Evolutionary conservation across 2,888 invertebrate species (phyloP), one percentile per base, ranked within the genome.

Genomic region (Drosophila borborema): DNA sequence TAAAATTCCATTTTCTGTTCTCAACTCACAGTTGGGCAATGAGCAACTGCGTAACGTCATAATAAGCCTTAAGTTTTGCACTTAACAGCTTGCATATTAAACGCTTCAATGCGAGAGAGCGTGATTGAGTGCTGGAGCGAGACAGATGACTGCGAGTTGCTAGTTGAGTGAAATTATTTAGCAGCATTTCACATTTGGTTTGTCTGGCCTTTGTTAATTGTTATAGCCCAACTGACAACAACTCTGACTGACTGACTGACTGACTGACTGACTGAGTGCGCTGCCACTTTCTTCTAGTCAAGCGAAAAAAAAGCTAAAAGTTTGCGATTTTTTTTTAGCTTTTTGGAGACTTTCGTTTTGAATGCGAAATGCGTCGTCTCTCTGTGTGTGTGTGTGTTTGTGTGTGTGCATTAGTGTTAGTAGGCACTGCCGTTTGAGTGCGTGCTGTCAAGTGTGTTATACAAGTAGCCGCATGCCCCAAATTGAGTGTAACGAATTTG

Each of bases 381-480:
- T 10, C 9, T 16, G 48, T 48, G 48, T 46, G 46, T 16, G 28
- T 28, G 48, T 48, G 48, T 48, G 48, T 48, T 28, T 16, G 16
- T 1, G 48, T 49, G 34, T 34, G 8, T 9, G 34, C 7, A 7
- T 34, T 23, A 4, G 16, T n/a, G 34, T n/a, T 23, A 4, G 23
- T 23, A 23, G 23, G 23, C 23, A 9, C 4, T 18, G 14, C 31
- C 23, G 60, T 28, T 4, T n/a, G 48, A 49, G 43, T 53, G 38
- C 14, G 43, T 46, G 38, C 14, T 64, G 64, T 43, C 73, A 56
- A 64, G 61, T 64, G 72, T 62, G 72, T 62, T 70, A 58, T 69
- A 72, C 64, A 67, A 82, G 81, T 38, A 64, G 66, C 66, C 38
- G 67, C 70, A 71, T 82, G 80, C 65, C 80, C 76, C 64, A 73